Conservation (phyloP, 2,797 vertebrate genomes). For the Melanotaenia pygmaea region DNA sequence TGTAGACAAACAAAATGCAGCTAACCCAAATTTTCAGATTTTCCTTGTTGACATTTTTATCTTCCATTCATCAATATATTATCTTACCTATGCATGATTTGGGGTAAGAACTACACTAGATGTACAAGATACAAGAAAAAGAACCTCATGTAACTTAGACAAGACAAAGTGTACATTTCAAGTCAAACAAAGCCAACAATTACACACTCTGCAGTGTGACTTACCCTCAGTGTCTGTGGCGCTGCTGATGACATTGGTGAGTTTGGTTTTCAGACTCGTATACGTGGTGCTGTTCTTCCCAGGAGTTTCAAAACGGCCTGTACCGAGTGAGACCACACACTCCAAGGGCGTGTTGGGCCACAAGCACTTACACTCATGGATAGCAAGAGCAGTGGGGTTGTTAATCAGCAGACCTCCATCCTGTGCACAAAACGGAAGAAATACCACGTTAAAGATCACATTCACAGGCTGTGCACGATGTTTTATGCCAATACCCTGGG, state of each 20-base stretch:
- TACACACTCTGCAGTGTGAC: slow-evolving; percentile 41
- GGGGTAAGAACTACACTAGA: not conserved
- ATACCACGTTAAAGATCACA: slow-evolving; percentile 20
- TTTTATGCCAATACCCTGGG: slow-evolving; percentile 35
- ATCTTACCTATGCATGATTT: not conserved
- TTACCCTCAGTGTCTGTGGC: slow-evolving; percentile 97
- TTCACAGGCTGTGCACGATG: slow-evolving; percentile 19
- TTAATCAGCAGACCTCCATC: slow-evolving; percentile 96
- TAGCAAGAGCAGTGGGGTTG: slow-evolving; percentile 93
- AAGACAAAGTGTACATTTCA: too few relatives aligned
- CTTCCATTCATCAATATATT: too few relatives aligned
- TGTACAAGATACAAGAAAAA: too few relatives aligned
- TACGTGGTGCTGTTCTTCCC: slow-evolving; percentile 84
- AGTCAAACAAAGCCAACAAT: too few relatives aligned
- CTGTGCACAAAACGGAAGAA: slow-evolving; percentile 75
- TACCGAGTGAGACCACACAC: slow-evolving; percentile 94
- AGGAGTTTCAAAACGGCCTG: slow-evolving; percentile 87
- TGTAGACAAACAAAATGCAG: not conserved
- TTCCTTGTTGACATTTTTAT: not conserved
- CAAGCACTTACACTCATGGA: slow-evolving; percentile 94
- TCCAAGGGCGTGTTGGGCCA: slow-evolving; percentile 92
- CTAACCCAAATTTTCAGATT: not conserved
- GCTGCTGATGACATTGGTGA: slow-evolving; percentile 94
- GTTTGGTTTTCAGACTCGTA: slow-evolving; percentile 94
- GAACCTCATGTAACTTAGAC: too few relatives aligned